Evolutionary conservation across 2,113 vertebrate genomes (phyloP).

Genomic region (Pandion haliaetus): DNA sequence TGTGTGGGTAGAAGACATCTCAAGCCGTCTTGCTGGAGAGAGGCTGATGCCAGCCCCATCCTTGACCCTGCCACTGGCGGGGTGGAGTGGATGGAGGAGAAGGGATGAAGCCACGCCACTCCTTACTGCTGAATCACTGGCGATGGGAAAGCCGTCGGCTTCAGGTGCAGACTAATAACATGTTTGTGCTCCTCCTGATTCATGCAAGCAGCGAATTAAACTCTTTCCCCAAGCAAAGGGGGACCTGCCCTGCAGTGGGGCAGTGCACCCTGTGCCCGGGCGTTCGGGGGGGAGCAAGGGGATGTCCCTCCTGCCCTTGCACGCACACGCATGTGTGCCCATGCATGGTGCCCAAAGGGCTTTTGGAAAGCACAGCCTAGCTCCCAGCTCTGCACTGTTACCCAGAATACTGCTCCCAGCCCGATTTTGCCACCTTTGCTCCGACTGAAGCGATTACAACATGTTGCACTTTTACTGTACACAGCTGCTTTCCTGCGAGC

Average conservation of each 20-base stretch:
- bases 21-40: not conserved
- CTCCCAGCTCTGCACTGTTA: not conserved
- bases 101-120: not conserved
- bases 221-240: not conserved
- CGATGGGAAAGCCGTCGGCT: not conserved
- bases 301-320: not conserved
- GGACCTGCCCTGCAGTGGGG: not conserved
- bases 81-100: not conserved
- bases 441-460: not conserved
- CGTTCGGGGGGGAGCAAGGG: rapidly evolving
- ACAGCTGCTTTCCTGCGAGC: not conserved
- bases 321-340: too few relatives aligned
- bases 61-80: rapidly evolving
- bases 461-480: not conserved
- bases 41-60: not conserved
- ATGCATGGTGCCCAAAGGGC: not conserved
- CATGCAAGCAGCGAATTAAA: not conserved
- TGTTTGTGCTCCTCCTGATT: not conserved
- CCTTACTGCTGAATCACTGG: not conserved
- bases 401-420: not conserved
- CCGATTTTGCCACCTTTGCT: not conserved
- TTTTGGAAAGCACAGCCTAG: not conserved
- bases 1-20: not conserved
- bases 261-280: not conserved
- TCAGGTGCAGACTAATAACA: not conserved